Base-by-base conservation (phyloP, 2,888 invertebrate genomes). In the Euphydryas editha region DNA sequence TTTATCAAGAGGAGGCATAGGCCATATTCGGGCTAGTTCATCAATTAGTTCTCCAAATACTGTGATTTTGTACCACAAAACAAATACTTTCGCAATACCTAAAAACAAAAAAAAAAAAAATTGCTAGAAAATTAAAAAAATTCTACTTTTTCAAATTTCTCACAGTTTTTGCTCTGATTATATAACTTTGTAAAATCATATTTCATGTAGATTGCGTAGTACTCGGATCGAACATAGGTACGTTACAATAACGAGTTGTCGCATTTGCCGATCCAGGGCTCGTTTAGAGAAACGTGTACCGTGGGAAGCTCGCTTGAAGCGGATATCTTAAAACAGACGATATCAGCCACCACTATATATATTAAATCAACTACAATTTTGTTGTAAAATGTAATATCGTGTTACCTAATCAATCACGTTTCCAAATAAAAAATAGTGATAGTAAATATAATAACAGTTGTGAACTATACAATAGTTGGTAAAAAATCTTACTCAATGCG, bases 21-120 rank as follows among this genome's bases (percentile, higher is more conserved):
- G 92, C 92, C 92, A 92, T 64, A 92, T 91, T 21, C 80, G 86
- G 17, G 85, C 80, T 36, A 92, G 78, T 65, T 92, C 90, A 8
- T 77, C 69, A 39, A 91, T 73, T n/a, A 90, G 81, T 71, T 85
- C 76, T 15, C 76, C 77, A 66, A 90, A 92, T 4, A 88, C 82
- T 60, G 86, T 82, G 70, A 83, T 86, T 73, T 91, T 91, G 70
- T 87, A 90, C 90, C 90, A 90, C 30, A 92, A 73, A 2, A 86
- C 86, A 68, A 85, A 87, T 55, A 87, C 82, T 76, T 92, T 92
- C 51, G 86, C 80, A 24, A 80, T 77, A 71, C 77, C 79, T 79
- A n/a, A 4, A 65, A 62, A n/a, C 17, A 17, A 44, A 30, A 30
- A 62, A n/a, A 20, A 17, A 44, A 30, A 30, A 46, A 42, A 10